These are phyloP conservation scores for Tetraodon nigroviridis DNA, from an alignment of 2,113 vertebrate genomes.

Conservation along the genomic window DNA sequence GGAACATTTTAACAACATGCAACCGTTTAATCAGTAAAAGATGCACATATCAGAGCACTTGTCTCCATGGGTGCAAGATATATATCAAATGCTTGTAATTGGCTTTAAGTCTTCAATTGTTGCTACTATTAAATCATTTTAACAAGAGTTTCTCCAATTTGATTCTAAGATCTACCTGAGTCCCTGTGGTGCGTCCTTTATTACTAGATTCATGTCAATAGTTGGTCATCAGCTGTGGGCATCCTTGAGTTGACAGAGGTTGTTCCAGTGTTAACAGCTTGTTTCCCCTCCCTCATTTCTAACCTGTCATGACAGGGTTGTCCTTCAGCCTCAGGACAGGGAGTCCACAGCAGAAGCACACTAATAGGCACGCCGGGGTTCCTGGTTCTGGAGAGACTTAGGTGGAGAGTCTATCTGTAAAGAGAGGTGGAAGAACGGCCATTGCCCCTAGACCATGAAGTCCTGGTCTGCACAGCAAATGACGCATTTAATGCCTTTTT, in stretches of 20 bases:
- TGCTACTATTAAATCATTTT: too few species aligned
- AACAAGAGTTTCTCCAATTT: too few species aligned
- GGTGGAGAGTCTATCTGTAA: constrained; percentile 31
- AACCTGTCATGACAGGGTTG: constrained; percentile 24
- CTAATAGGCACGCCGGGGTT: constrained; percentile 13
- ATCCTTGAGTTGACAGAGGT: constrained; percentile 24
- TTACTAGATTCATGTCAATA: constrained; percentile 27
- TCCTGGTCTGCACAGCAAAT: constrained; percentile 33
- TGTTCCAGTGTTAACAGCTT: constrained; percentile 31
- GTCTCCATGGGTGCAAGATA: not conserved
- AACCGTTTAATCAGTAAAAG: too few species aligned
- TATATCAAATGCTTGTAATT: too few species aligned
- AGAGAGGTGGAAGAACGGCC: constrained; percentile 12
- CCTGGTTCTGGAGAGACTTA: constrained; percentile 14
- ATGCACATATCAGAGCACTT: not conserved
- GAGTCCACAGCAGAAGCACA: constrained; percentile 17
- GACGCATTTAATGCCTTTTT: not conserved
- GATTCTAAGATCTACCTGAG: too few species aligned
- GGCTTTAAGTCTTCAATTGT: not conserved
- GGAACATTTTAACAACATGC: too few species aligned
- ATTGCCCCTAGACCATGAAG: constrained; percentile 6
- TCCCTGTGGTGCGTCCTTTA: too few species aligned
- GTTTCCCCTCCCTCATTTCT: not conserved
- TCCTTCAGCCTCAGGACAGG: constrained; percentile 30
- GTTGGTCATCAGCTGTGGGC: constrained; percentile 39